These are phyloP conservation scores for Cylas formicarius DNA, from an alignment of 1,140 invertebrate genomes.

Conservation along the genomic window DNA sequence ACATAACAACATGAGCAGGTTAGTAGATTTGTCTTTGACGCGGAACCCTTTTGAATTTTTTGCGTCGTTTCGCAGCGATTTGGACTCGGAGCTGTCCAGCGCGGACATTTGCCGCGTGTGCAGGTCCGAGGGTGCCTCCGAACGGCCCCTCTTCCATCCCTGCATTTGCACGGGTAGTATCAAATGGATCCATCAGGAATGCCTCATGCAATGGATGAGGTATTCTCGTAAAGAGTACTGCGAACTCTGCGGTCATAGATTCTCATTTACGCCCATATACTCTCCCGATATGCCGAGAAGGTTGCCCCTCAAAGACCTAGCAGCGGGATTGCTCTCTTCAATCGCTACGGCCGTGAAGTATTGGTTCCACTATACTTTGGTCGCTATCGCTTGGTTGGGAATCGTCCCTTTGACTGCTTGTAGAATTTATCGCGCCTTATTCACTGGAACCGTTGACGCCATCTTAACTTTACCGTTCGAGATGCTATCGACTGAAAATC, in stretches of 20 bases:
- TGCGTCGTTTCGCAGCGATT: too few species aligned
- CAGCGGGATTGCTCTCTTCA: constrained; percentile 81
- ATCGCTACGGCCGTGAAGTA: constrained; percentile 87
- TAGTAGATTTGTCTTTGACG: too few species aligned
- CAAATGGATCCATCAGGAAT: constrained; percentile 97
- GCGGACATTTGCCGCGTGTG: constrained; percentile 96
- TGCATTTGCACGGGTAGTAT: constrained; percentile 99
- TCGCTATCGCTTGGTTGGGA: constrained; percentile 96
- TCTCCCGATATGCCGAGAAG: constrained; percentile 97
- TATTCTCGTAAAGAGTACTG: constrained; percentile 98
- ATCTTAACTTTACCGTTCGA: constrained; percentile 83
- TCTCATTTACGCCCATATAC: constrained; percentile 98
- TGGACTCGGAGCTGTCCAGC: constrained; percentile 36
- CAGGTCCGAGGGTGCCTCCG: constrained; percentile 79
- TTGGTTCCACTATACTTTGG: constrained; percentile 94
- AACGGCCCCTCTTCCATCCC: constrained; percentile 76
- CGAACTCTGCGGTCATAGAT: constrained; percentile 95
- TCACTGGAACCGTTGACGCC: constrained; percentile 68
- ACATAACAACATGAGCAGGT: too few species aligned
- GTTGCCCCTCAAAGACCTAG: constrained; percentile 75
- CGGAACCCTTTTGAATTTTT: too few species aligned
- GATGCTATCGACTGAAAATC: constrained; percentile 87
- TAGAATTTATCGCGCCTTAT: constrained; percentile 65
- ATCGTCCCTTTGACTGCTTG: constrained; percentile 95
- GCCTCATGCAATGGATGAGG: constrained; percentile 82